Conservation (phyloP, 2,113 vertebrate species). For the Pygoscelis antarcticus region DNA sequence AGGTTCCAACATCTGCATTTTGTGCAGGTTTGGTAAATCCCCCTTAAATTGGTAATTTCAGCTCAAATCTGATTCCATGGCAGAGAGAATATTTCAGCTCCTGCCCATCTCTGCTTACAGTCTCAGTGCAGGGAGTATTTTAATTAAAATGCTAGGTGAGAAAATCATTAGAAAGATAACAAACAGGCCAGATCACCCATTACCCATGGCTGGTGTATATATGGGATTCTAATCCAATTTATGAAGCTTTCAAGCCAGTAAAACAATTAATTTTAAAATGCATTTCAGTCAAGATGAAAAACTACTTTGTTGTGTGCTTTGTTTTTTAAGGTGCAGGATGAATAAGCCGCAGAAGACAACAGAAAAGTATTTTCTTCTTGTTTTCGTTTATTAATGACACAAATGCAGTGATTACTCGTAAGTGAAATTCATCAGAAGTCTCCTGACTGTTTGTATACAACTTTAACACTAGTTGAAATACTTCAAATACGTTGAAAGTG, state of each 20-base stretch:
- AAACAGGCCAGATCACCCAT: background rate
- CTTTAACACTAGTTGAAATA: background rate
- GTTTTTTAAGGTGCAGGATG: constrained; percentile 12
- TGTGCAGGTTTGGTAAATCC: constrained; percentile 19
- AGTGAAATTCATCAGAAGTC: background rate
- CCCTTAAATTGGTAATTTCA: constrained; percentile 12
- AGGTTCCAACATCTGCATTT: background rate
- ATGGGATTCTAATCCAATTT: constrained; percentile 43
- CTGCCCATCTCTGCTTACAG: background rate
- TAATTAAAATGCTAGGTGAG: constrained; percentile 33
- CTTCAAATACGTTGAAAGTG: background rate
- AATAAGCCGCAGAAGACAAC: constrained; percentile 15
- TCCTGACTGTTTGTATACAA: background rate
- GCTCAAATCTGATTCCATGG: background rate
- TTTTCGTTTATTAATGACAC: constrained; percentile 3
- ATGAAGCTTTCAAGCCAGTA: constrained; percentile 44
- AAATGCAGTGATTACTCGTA: constrained; percentile 5
- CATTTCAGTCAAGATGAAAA: constrained; percentile 32
- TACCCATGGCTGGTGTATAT: background rate
- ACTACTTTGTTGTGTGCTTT: background rate
- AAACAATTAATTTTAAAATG: constrained; percentile 52
- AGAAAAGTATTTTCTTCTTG: constrained; percentile 8
- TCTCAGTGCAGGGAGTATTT: background rate
- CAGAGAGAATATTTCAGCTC: background rate
- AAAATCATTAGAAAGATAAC: constrained; percentile 14